Base-by-base conservation (phyloP, 2,113 vertebrate genomes). In the Myotis brandtii region DNA sequence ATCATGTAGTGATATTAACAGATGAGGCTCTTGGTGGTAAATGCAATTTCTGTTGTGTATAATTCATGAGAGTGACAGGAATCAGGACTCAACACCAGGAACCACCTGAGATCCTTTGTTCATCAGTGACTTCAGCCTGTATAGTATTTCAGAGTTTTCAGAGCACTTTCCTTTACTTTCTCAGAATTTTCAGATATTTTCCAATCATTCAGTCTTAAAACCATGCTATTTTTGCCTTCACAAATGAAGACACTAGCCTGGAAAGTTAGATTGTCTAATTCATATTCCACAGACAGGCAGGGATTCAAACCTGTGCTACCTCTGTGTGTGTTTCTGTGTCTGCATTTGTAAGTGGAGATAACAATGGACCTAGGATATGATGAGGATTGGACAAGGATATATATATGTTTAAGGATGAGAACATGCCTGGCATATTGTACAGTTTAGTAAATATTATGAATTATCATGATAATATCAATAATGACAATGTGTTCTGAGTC, bases 31-130 rank as follows among this genome's bases (percentile, higher is more conserved):
- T 62, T 52, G 30, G 25, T 23, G 20, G 27, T 69, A 32, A 69
- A 75, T 48, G 18, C 18, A 9, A 13, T 17, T 70, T 90, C 85
- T 84, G 69, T 32, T 20, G 66, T 52, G 8, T 76, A 3, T 56
- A 25, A 18, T 37, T 72, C 25, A 30, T 13, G 30, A 25, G 17
- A 43, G 30, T 9, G 59, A 50, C 8, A 48, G 73, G 70, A 64
- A 56, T 34, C 14, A 48, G 20, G 37, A 84, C 20, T 48, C 23
- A 30, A 25, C 32, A 6, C 8, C 8, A 20, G 50, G 4, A 34
- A 8, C 40, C 23, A 7, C 21, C 9, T 10, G 62, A 27, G 21
- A 23, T 30, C 0, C 0, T n/a, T 14, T 30, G 1, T 30, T 56
- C 59, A 6, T 62, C 34, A 30, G 79, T 46, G 34, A 67, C 14